Base-by-base conservation (phyloP, 64 coral and sea anemone genomes). In the Pachyseris speciosa region DNA sequence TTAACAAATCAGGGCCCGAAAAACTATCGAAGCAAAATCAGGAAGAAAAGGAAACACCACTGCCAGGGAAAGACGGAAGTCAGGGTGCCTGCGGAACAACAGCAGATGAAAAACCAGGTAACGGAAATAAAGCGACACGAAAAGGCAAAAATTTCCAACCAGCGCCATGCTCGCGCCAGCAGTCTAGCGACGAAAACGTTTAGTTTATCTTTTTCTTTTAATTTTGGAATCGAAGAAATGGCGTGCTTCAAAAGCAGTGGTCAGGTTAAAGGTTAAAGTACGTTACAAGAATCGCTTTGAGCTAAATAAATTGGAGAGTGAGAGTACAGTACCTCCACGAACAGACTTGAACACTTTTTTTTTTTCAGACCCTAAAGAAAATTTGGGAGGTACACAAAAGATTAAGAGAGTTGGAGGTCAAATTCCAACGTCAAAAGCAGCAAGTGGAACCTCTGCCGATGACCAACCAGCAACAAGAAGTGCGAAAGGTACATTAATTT, bases 61-160 rank as follows among this genome's bases (percentile, higher is more conserved):
- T 20, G 34, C 53, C 77, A 61, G 33, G 13, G 22, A 51, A 20
- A 9, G 29, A 55, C 37, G 47, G 43, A 55, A 32, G 32, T 36
- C 34, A 64, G 40, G 77, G 77, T 17, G 53, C 77, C 6, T 81
- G 77, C 63, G 51, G 53, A 81, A 20, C 55, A 41, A 5, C 48
- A 13, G 37, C 77, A 39, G 31, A 61, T 22, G 34, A 81, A 42
- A 61, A 41, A 41, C 31, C 33, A 81, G 49, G 77, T 81, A 64
- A 61, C 7, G 2, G 27, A 8, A 32, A 13, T 1, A 30, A 34
- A 12, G 9, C 11, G 43, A 6, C 4, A 11, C 4, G 43, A 45
- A 45, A 11, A 11, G 4, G 11, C 43, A 6, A 4, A 11, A 45
- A 45, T 45, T 4, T 4, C 43, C 43, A 45, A n/a, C n/a, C n/a